phyloP scores from a whole-genome alignment of 2,888 invertebrate genomes.

The Amphipoea oculea region DNA sequence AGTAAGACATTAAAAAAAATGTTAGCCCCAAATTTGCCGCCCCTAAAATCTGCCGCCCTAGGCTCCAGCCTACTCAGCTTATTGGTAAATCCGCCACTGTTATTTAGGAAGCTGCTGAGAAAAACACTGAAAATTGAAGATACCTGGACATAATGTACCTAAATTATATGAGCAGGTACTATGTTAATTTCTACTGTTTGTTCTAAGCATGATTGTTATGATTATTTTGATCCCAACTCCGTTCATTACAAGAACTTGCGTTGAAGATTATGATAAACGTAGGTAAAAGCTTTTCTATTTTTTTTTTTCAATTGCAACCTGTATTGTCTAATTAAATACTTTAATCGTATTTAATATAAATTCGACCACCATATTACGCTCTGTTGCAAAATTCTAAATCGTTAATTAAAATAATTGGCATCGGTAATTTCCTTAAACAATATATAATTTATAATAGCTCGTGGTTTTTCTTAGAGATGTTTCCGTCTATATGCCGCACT shows the following conservation, averaged over 20 bases:
- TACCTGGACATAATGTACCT: not conserved
- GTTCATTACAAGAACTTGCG: not conserved
- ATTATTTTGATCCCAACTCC: not conserved
- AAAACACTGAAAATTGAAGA: not conserved
- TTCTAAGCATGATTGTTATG: not conserved
- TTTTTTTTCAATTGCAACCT: not conserved
- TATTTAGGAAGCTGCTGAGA: not conserved
- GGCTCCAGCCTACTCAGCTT: too few species aligned
- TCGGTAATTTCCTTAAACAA: not conserved
- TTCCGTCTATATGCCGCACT: too few species aligned
- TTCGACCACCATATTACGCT: not conserved
- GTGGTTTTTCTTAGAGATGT: not conserved
- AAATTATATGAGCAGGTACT: not conserved
- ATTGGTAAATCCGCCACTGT: too few species aligned
- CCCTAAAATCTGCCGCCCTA: too few species aligned
- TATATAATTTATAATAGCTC: not conserved
- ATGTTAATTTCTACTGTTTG: not conserved
- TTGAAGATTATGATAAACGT: not conserved
- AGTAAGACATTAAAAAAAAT: too few species aligned
- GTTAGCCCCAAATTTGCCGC: too few species aligned
- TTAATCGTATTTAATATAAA: not conserved
- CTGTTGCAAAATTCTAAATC: not conserved
- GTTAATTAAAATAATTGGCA: not conserved
- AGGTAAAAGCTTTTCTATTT: not conserved
- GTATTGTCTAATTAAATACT: not conserved